Percentiles rank a stretch among this genome's conserved stretches.
Conservation (phyloP, 2,113 vertebrate species). For the Vulpes ferrilata region DNA sequence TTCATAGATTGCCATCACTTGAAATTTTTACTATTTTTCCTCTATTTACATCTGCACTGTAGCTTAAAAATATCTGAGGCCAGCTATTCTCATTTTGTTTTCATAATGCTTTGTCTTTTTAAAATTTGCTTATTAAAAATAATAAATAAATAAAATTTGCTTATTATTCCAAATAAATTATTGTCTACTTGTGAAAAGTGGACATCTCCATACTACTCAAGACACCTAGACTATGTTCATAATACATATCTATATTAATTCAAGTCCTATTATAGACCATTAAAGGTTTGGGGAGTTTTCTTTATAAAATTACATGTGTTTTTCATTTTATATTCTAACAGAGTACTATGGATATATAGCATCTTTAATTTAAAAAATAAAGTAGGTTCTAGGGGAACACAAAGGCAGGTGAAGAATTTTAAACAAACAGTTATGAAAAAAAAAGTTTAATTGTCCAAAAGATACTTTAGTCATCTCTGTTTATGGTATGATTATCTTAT, state of each 20-base stretch:
- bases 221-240: background rate
- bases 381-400: background rate
- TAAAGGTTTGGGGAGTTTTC: background rate
- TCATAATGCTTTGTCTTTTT: background rate
- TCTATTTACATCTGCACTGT: background rate
- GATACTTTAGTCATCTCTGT: background rate
- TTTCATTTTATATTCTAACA: background rate
- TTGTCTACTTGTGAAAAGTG: background rate
- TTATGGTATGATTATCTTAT: background rate
- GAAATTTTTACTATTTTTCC: background rate
- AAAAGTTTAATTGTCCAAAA: background rate
- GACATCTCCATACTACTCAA: background rate
- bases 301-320: background rate
- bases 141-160: too few species aligned
- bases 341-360: background rate
- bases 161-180: background rate
- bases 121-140: too few species aligned
- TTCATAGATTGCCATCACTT: background rate
- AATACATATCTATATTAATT: background rate
- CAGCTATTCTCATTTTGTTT: background rate
- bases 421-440: background rate
- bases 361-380: background rate
- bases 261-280: background rate
- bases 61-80: background rate
- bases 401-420: background rate